These are phyloP conservation scores for Phengaris alcon DNA, from an alignment of 2,888 invertebrate genomes.

Conservation along the genomic window DNA sequence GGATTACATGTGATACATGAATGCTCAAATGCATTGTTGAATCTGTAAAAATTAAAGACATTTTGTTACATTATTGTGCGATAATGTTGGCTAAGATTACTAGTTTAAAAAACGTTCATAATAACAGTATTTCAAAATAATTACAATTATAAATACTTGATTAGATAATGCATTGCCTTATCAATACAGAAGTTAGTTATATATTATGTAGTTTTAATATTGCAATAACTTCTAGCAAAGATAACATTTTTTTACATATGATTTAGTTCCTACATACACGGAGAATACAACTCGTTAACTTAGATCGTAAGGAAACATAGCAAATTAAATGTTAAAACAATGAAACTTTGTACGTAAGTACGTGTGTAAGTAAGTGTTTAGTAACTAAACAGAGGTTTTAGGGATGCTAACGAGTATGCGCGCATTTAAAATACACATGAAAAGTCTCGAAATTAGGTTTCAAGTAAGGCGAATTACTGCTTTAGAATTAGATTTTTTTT, in stretches of 20 bases:
- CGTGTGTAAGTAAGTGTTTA: no score
- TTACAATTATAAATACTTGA: slow-evolving; percentile 6
- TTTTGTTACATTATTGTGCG: not conserved
- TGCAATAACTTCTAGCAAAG: not conserved
- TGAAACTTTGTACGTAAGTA: no score
- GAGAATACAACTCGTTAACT: no score
- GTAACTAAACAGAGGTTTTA: no score
- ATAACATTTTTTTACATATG: not conserved
- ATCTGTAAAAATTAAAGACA: not conserved
- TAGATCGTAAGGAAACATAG: no score
- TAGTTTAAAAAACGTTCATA: no score
- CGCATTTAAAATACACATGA: no score
- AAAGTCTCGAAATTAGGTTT: no score
- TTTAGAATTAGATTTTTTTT: not conserved
- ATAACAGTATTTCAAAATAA: not conserved
- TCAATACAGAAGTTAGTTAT: not conserved
- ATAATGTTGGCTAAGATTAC: not conserved
- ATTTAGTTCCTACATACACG: no score
- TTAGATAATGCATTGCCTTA: not conserved
- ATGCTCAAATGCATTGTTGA: not conserved
- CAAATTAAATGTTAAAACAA: no score
- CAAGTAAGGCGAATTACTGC: no score
- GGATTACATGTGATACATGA: not conserved
- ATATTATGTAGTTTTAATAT: slow-evolving; percentile 4
- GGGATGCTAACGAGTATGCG: no score